These are phyloP conservation scores for Lithophane leautieri DNA, from an alignment of 2,888 invertebrate genomes.

Conservation along the genomic window DNA sequence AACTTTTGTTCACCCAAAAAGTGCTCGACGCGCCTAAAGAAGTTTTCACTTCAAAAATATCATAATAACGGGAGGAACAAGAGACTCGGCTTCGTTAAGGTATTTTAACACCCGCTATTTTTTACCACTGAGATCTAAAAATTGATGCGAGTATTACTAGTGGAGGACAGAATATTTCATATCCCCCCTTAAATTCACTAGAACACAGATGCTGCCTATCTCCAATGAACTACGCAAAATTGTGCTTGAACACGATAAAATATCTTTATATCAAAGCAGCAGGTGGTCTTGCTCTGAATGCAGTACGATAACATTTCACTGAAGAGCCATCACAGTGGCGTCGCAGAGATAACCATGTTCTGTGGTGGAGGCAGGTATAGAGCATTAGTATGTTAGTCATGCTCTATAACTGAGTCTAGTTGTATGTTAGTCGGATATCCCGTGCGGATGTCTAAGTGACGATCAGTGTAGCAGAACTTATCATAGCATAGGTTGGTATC, in stretches of 20 bases:
- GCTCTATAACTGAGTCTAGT: too few relatives aligned
- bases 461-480: not conserved
- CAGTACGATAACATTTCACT: not conserved
- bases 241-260: not conserved
- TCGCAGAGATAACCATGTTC: too few relatives aligned
- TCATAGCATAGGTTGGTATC: not conserved
- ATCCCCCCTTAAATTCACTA: not conserved
- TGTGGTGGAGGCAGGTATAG: not conserved
- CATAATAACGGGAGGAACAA: not conserved
- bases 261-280: not conserved
- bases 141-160: not conserved
- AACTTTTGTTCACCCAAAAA: too few relatives aligned
- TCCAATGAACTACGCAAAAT: conserved; percentile 4
- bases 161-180: not conserved
- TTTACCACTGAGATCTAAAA: not conserved
- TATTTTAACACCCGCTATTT: not conserved
- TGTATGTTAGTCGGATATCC: not conserved
- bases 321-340: not conserved
- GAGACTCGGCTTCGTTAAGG: not conserved
- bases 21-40: too few relatives aligned
- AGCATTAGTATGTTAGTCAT: too few relatives aligned
- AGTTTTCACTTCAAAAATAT: too few relatives aligned
- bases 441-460: not conserved
- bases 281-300: not conserved
- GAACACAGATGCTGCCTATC: not conserved